phyloP scores from a whole-genome alignment of 2,797 vertebrate genomes.

The Alauda arvensis region DNA sequence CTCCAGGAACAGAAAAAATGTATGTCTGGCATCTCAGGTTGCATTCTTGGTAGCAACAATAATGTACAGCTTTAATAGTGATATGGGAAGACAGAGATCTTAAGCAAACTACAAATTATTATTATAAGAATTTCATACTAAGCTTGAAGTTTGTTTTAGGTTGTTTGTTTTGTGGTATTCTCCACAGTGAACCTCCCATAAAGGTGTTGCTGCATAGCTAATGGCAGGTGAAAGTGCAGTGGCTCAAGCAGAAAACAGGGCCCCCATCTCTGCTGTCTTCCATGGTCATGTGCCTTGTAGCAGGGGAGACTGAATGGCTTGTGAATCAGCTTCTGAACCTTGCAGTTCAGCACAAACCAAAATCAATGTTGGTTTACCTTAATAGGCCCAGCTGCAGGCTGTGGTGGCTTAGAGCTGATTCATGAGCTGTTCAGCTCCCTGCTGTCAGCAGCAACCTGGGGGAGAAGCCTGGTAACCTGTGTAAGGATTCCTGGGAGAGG shows the following conservation, averaged over 20 bases:
- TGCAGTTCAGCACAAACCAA: slow-evolving; percentile 23
- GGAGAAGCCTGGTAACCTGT: neutral
- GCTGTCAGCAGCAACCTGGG: neutral
- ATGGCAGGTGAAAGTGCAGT: neutral
- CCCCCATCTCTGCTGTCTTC: neutral
- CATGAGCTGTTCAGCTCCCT: neutral
- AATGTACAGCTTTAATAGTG: neutral
- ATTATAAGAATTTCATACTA: neutral
- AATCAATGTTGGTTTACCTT: slow-evolving; percentile 50
- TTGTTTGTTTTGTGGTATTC: neutral
- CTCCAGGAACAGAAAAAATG: neutral
- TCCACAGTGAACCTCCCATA: neutral
- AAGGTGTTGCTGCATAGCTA: neutral
- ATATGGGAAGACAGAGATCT: neutral
- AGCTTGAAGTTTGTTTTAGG: neutral
- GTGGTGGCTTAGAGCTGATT: slow-evolving; percentile 25
- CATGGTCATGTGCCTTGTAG: neutral
- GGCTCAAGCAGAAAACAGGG: neutral
- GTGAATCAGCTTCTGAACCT: neutral
- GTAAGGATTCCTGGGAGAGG: neutral
- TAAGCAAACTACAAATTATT: neutral
- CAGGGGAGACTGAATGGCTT: neutral
- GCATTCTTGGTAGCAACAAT: neutral
- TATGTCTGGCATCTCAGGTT: neutral
- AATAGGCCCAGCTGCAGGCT: slow-evolving; percentile 2